These are phyloP conservation scores for Siniperca scherzeri DNA, from an alignment of 2,797 vertebrate genomes.

Conservation along the genomic window DNA sequence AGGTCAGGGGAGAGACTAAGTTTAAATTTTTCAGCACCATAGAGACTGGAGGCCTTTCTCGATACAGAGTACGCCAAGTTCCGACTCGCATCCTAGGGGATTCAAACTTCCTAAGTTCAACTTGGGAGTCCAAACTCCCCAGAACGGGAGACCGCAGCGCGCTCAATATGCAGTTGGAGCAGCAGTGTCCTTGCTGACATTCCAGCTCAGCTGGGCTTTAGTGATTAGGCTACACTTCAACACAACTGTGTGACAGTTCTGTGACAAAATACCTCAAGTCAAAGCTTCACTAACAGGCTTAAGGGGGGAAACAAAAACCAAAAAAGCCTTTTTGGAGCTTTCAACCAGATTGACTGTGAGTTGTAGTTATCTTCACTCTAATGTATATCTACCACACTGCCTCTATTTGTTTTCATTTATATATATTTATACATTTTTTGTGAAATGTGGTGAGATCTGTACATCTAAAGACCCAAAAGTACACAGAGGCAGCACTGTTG, in stretches of 20 bases:
- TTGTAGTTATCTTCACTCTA: background rate
- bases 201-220: slow-evolving; percentile 19
- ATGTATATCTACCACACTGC: background rate
- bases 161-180: slow-evolving; percentile 20
- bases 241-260: slow-evolving; percentile 4
- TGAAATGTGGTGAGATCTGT: background rate
- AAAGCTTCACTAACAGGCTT: slow-evolving; percentile 13
- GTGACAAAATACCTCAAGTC: slow-evolving; percentile 16
- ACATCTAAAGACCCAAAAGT: background rate
- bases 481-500: background rate
- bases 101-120: slow-evolving; percentile 26
- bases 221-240: slow-evolving; percentile 19
- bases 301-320: background rate
- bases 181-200: slow-evolving; percentile 14
- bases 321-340: background rate
- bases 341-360: slow-evolving; percentile 15
- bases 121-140: slow-evolving; percentile 27
- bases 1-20: background rate
- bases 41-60: slow-evolving; percentile 17
- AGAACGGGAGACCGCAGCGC: background rate
- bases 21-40: slow-evolving; percentile 39
- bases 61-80: slow-evolving; percentile 10
- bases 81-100: slow-evolving; percentile 9
- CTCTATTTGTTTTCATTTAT: background rate
- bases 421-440: background rate